Base-by-base conservation (phyloP, 2,888 invertebrate genomes). In the Ornithoptera alexandrae region DNA sequence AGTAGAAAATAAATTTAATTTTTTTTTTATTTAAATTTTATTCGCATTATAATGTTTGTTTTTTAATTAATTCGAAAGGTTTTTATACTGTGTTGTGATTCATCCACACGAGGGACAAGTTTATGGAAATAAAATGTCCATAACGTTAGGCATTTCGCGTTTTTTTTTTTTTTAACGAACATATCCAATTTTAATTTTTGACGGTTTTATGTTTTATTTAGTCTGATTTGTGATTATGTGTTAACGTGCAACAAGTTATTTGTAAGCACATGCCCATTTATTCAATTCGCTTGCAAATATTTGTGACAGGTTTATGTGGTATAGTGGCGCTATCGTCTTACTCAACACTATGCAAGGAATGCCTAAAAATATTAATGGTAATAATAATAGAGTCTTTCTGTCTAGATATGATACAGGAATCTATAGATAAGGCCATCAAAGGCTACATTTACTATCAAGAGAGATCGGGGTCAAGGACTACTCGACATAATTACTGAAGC, bases 41-140 rank as follows among this genome's bases (percentile, higher is more conserved):
- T 10, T 39, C 39, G 7, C 10, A 6, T 6, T 1, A 39, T 39
- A 10, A 10, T 39, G 39, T 39, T 39, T 39, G 50, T 17, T 50
- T 3, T 50, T 50, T 50, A n/a, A 64, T 30, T 56, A 53, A 50
- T 56, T 24, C 36, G 56, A 64, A 30, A 64, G 18, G 53, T 56
- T 56, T 56, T 36, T 15, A 20, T n/a, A 20, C 30, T 7, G 8
- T 7, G 8, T 24, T 17, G 20, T 59, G 59, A 59, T 12, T 59
- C 59, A 50, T 50, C 24, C 50, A 15, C 17, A 42, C 22, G 36
- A 18, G 18, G 56, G 53, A 30, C 30, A 64, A 39, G n/a, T 65
- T 65, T 65, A 65, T 58, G 65, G 39, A 39, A 65, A 57, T 65
- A 7, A 64, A 64, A 65, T 65, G 57, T 65, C 57, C 64, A 56